Evolutionary conservation across 2,113 vertebrate species (phyloP), one percentile per base, ranked within the genome.

Genomic region (Paramisgurnus dabryanus): DNA sequence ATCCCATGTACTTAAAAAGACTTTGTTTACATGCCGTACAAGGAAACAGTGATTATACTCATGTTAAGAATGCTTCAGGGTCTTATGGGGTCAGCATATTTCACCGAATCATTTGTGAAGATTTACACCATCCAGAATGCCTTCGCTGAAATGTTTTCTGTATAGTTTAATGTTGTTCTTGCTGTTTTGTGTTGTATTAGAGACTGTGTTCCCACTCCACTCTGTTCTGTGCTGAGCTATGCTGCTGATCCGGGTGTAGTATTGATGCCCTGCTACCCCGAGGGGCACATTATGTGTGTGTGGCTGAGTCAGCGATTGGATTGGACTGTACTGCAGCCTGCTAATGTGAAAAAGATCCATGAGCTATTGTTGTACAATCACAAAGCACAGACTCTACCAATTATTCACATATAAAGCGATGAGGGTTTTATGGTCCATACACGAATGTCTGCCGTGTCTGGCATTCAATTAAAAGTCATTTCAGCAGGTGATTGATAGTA

Each of bases 181-280:
- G 17, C 57, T 61, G 57, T 64, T 72, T 47, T 41, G 47, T 80
- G 58, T 18, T 53, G 57, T 65, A 15, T 57, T 43, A 47, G 78
- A n/a, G 40, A n/a, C 15, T 75, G 27, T 73, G 39, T 71, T 74
- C 47, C 22, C 40, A 13, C 22, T n/a, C 47, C 39, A 5, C 15
- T 49, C 61, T 73, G 34, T 43, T 65, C 79, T 75, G 50, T 73
- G 60, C 61, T 80, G 86, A 86, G 67, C 79, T 88, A 82, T 76
- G 75, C 78, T 87, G 88, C 88, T 88, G 87, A 87, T 87, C 86
- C 80, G 85, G 79, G 77, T 82, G 80, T 71, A 67, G 79, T 88
- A 90, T 92, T 86, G 91, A 91, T 82, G 75, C 88, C 67, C 86
- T 86, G 88, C 87, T 89, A 80, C 84, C 87, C 84, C 76, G 0